phyloP scores from a whole-genome alignment of 2,113 vertebrate species.

The Electrona antarctica region DNA sequence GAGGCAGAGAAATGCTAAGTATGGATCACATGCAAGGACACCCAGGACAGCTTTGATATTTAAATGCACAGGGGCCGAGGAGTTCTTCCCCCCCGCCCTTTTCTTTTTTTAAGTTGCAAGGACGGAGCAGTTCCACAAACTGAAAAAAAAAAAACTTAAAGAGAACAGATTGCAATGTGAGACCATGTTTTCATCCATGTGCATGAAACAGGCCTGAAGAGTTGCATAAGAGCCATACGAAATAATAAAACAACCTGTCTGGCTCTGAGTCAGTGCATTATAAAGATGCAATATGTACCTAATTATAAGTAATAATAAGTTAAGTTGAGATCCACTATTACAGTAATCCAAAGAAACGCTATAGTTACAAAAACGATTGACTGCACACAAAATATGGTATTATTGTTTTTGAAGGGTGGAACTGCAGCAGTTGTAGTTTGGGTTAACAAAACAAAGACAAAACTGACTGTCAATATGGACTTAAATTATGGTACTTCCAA shows the following conservation, averaged over 20 bases:
- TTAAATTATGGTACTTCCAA: too few species aligned
- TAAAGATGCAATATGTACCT: background rate
- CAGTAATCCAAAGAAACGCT: too few species aligned
- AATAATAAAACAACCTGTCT: background rate
- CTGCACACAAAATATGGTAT: too few species aligned
- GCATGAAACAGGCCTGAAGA: background rate
- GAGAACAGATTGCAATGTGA: constrained; percentile 35
- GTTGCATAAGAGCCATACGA: constrained; percentile 1
- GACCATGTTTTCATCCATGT: background rate
- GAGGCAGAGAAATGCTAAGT: constrained; percentile 40
- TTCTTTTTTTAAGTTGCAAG: constrained; percentile 50
- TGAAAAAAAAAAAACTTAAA: constrained; percentile 48
- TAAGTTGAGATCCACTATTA: too few species aligned
- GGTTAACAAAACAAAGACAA: too few species aligned
- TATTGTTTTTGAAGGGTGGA: too few species aligned
- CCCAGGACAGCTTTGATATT: constrained; percentile 40
- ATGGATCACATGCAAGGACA: constrained; percentile 67
- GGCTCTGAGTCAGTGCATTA: constrained; percentile 1
- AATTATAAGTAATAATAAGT: too few species aligned
- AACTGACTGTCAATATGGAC: too few species aligned
- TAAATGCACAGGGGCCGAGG: constrained; percentile 36
- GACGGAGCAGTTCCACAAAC: constrained; percentile 46
- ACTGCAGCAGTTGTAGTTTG: too few species aligned
- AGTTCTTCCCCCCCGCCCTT: background rate
- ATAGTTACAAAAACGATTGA: too few species aligned